Evolutionary conservation across 2,113 vertebrate genomes (phyloP), one percentile per base, ranked within the genome.

Genomic region (Chlamydotis undulata): DNA sequence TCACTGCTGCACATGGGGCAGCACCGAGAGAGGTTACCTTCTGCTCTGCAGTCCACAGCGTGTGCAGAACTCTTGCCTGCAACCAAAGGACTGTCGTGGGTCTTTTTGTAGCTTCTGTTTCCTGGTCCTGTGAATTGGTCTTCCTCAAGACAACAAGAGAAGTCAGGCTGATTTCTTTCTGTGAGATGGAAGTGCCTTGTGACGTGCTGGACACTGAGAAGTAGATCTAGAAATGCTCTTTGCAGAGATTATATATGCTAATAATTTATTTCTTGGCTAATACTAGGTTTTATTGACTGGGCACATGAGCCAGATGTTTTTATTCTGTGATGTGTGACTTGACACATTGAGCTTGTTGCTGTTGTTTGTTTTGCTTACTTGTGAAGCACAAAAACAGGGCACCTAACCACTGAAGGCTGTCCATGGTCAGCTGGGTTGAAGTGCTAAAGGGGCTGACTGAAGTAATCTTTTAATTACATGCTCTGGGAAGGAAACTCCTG

Each of bases 1-100:
- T 25, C 1, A 0, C 39, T 52, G 56, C 35, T 47, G 45, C 14
- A 4, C 0, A 0, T 56, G 24, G 12, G 41, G 7, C 29, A 18
- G 19, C 2, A 2, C n/a, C 14, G 25, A 8, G 49, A 60, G 11
- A 37, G 26, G 9, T 7, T 15, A 13, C 14, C 3, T 78, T 21
- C 26, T 78, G 50, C 69, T 74, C 22, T 25, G 19, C 14, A 24
- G 14, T 9, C 31, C 9, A 5, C 37, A 45, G 82, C 8, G 9
- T 0, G 6, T 9, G 41, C 10, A 23, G 43, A 56, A 39, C 14
- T 37, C 29, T 78, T 65, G 4, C 10, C 53, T 74, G 8, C 19
- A 25, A 8, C 23, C 28, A 23, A 29, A 22, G 17, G 35, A 8
- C 16, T 41, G 8, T 13, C 14, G 1, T 0, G 14, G 29, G 25